phyloP scores from a whole-genome alignment of 37 sponge, comb jelly and placozoan species.

The Ephydatia muelleri region DNA sequence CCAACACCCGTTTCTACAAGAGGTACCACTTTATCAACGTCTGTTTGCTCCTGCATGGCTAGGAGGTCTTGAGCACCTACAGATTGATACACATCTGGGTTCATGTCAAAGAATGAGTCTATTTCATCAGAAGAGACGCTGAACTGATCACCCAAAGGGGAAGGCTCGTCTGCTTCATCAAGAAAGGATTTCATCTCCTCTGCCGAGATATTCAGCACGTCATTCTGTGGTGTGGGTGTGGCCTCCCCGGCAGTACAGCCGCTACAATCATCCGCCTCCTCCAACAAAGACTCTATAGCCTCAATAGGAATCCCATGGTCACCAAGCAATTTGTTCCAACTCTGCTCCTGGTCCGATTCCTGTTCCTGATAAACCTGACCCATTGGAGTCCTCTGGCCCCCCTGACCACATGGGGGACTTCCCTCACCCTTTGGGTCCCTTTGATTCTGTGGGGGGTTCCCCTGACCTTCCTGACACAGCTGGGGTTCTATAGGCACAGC shows the following conservation, averaged over 20 bases:
- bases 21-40: neutral
- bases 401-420: neutral
- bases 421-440: neutral
- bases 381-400: neutral
- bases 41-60: no score
- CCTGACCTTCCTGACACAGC: no score
- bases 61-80: no score
- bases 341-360: neutral
- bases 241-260: neutral
- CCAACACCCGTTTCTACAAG: neutral
- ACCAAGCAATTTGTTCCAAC: neutral
- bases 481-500: no score
- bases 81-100: neutral
- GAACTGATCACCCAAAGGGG: neutral
- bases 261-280: neutral
- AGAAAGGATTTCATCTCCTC: conserved; percentile 8
- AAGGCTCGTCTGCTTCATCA: neutral
- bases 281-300: neutral
- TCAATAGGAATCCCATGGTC: neutral
- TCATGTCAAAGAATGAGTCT: neutral
- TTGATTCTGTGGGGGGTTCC: neutral
- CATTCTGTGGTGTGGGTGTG: neutral
- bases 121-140: neutral
- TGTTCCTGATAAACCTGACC: neutral
- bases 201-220: conserved; percentile 4